phyloP scores from a whole-genome alignment of 2,797 vertebrate species.

The Thunnus albacares region DNA sequence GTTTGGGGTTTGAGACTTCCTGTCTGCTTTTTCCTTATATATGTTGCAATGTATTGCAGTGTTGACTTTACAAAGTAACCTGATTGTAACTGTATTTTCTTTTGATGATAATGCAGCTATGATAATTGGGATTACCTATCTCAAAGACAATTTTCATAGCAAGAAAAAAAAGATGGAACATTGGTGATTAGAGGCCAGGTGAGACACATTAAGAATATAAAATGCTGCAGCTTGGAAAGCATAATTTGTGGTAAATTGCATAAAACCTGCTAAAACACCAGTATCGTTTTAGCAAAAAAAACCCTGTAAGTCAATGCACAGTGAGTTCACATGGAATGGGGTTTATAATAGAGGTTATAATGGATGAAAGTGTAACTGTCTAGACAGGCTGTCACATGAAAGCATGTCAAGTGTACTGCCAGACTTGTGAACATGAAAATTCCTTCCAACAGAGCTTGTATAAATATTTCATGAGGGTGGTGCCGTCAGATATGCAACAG shows the following conservation, averaged over 20 bases:
- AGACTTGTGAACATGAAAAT: constrained; percentile 42
- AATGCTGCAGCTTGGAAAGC: not conserved
- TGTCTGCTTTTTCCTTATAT: not conserved
- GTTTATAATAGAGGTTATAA: not conserved
- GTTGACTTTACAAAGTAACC: too few relatives aligned
- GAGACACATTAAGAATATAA: not conserved
- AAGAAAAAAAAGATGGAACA: not conserved
- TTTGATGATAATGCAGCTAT: too few relatives aligned
- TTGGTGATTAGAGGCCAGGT: not conserved
- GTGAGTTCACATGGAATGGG: not conserved
- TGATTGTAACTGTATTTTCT: too few relatives aligned
- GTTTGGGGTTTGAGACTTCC: not conserved
- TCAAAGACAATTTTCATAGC: not conserved
- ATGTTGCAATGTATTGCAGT: too few relatives aligned
- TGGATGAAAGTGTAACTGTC: constrained; percentile 16
- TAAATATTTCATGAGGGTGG: constrained; percentile 99
- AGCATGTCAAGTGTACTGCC: not conserved
- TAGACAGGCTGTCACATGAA: constrained; percentile 13
- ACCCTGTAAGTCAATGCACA: not conserved
- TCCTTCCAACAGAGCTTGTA: constrained; percentile 86
- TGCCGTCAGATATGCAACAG: constrained; percentile 97
- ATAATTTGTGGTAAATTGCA: not conserved
- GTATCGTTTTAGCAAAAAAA: too few relatives aligned
- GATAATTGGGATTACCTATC: not conserved
- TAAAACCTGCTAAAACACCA: not conserved